phyloP scores from a whole-genome alignment of 2,888 invertebrate genomes.

The Stegophylla sp. region DNA sequence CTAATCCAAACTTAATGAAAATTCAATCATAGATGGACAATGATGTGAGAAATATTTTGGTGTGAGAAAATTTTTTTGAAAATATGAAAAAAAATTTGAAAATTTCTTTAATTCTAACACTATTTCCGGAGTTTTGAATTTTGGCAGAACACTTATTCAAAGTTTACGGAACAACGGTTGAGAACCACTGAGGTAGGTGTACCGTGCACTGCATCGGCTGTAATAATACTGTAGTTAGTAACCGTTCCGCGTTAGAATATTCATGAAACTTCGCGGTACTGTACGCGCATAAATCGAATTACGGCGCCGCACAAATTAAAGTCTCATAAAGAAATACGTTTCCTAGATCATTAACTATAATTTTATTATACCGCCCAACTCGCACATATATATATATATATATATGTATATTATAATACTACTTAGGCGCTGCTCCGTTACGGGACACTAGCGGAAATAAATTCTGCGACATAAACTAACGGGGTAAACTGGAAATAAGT shows the following conservation, averaged over 20 bases:
- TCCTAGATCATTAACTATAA: slow-evolving; percentile 18
- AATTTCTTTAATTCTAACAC: too few relatives aligned
- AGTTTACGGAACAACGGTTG: too few relatives aligned
- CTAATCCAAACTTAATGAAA: too few relatives aligned
- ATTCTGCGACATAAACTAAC: slow-evolving; percentile 12
- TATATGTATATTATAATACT: background rate
- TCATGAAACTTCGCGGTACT: slow-evolving; percentile 21
- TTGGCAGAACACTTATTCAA: too few relatives aligned
- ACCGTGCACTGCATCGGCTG: too few relatives aligned
- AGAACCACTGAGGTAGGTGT: too few relatives aligned
- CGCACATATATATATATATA: background rate
- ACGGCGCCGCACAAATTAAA: slow-evolving; percentile 13
- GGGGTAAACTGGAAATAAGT: slow-evolving; percentile 25
- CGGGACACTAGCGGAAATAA: background rate
- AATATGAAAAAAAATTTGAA: too few relatives aligned
- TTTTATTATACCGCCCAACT: background rate
- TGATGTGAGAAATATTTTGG: too few relatives aligned
- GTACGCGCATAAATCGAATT: slow-evolving; percentile 3
- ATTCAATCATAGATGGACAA: too few relatives aligned
- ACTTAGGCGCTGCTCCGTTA: background rate
- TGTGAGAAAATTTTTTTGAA: too few relatives aligned
- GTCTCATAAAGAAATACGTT: background rate
- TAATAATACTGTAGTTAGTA: too few relatives aligned
- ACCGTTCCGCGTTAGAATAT: slow-evolving; percentile 4
- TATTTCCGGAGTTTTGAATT: too few relatives aligned